Evolutionary conservation across 2,113 vertebrate genomes (phyloP).

Genomic region (Nerophis lumbriciformis): DNA sequence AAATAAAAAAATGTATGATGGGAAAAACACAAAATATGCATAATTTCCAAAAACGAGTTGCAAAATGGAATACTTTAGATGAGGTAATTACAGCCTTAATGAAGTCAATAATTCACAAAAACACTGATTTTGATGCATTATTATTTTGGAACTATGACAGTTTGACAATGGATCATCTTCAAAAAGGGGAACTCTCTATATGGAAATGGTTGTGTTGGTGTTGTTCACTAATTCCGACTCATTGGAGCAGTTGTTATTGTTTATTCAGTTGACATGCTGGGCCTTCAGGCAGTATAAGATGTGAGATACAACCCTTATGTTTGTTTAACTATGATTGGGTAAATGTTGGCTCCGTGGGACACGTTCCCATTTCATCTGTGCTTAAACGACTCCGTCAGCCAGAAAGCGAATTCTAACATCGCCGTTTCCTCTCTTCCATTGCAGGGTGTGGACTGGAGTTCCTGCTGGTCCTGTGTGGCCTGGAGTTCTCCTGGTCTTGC

Average conservation of each 20-base stretch:
- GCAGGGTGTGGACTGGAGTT: conserved; percentile 85
- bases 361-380: not conserved
- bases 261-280: conserved; percentile 25
- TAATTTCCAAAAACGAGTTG: too few relatives aligned
- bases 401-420: conserved; percentile 3
- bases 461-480: conserved; percentile 87
- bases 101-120: too few relatives aligned
- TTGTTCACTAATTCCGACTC: conserved; percentile 32
- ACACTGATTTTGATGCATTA: too few relatives aligned
- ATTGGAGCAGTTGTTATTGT: conserved; percentile 43
- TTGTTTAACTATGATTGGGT: not conserved
- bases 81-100: too few relatives aligned
- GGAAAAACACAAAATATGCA: too few relatives aligned
- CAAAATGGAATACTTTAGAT: too few relatives aligned
- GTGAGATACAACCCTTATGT: not conserved
- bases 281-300: not conserved
- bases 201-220: conserved; percentile 26
- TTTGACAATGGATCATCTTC: conserved; percentile 18
- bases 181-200: conserved; percentile 20
- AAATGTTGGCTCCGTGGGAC: not conserved
- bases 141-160: too few relatives aligned
- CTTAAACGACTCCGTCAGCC: not conserved
- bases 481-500: conserved; percentile 80
- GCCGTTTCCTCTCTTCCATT: conserved; percentile 19
- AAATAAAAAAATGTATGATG: too few relatives aligned